A percentile compares a stretch with the other conserved stretches of the same genome.
phyloP scores from a whole-genome alignment of 2,797 vertebrate species.

The Valencia hispanica region DNA sequence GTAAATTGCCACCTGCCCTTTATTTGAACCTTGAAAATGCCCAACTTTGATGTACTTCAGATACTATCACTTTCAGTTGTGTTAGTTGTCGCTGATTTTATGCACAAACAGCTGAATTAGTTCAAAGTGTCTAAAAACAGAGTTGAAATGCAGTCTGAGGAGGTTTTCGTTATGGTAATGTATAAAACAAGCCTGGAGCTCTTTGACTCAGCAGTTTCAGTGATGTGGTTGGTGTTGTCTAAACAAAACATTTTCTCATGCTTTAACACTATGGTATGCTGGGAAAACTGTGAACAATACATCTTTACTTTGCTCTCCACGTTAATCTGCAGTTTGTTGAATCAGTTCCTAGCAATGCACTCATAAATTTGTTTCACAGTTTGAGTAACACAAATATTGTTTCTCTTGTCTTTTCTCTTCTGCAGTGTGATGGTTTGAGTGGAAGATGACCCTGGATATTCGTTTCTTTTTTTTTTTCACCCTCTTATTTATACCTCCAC shows the following conservation, averaged over 20 bases:
- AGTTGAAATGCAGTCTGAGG: background rate
- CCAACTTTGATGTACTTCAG: background rate
- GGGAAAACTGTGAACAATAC: background rate
- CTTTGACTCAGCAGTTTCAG: background rate
- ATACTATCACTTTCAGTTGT: background rate
- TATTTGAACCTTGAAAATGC: constrained; percentile 4
- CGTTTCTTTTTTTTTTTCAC: constrained; percentile 1
- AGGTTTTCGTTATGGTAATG: background rate
- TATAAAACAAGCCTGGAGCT: background rate
- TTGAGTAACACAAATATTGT: background rate
- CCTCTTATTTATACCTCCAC: constrained; percentile 69
- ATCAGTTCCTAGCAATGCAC: background rate
- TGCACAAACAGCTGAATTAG: background rate
- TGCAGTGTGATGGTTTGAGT: constrained; percentile 65
- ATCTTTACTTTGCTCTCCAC: background rate
- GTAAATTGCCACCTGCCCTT: constrained; percentile 9
- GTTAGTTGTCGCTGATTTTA: background rate
- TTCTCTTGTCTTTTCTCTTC: constrained; percentile 3
- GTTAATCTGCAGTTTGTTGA: background rate
- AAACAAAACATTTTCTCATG: background rate
- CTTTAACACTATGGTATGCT: background rate
- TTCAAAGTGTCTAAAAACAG: background rate
- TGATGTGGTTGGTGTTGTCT: background rate
- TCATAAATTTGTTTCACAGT: background rate
- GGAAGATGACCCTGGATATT: constrained; percentile 40